Percentiles rank a stretch among this genome's conserved stretches.
These are phyloP conservation scores for Octodonta nipae DNA, from an alignment of 2,888 invertebrate species.

Conservation along the genomic window DNA sequence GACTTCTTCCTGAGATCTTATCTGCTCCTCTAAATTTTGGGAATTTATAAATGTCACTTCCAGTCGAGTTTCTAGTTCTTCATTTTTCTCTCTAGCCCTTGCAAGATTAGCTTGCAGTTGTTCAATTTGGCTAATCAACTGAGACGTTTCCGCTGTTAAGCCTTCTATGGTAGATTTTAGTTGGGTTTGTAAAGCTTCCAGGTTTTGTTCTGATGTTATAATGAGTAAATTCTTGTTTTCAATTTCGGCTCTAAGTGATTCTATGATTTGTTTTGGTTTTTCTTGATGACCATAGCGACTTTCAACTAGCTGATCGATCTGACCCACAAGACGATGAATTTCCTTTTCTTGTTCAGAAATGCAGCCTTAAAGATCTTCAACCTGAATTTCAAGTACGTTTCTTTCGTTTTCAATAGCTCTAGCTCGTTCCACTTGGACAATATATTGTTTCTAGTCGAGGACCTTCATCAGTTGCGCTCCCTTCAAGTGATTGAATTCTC, in stretches of 20 bases:
- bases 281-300: constrained; percentile 29
- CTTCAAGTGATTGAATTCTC: too few relatives aligned
- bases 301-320: constrained; percentile 39
- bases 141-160: constrained; percentile 23
- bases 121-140: constrained; percentile 20
- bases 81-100: constrained; percentile 6
- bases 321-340: constrained; percentile 40
- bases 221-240: constrained; percentile 28
- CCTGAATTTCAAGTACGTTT: constrained; percentile 37
- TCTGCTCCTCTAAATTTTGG: too few relatives aligned
- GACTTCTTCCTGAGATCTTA: too few relatives aligned
- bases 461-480: too few relatives aligned
- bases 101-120: constrained; percentile 6
- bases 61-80: too few relatives aligned
- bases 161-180: constrained; percentile 26
- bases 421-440: constrained; percentile 25
- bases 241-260: constrained; percentile 26
- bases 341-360: constrained; percentile 45
- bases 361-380: constrained; percentile 43
- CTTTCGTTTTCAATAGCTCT: constrained; percentile 37
- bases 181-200: constrained; percentile 25
- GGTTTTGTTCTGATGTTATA: constrained; percentile 26
- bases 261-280: constrained; percentile 25
- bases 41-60: too few relatives aligned
- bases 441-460: too few relatives aligned